These are phyloP conservation scores for Steatocranus sp. DNA, from an alignment of 2,797 vertebrate genomes.

Conservation along the genomic window DNA sequence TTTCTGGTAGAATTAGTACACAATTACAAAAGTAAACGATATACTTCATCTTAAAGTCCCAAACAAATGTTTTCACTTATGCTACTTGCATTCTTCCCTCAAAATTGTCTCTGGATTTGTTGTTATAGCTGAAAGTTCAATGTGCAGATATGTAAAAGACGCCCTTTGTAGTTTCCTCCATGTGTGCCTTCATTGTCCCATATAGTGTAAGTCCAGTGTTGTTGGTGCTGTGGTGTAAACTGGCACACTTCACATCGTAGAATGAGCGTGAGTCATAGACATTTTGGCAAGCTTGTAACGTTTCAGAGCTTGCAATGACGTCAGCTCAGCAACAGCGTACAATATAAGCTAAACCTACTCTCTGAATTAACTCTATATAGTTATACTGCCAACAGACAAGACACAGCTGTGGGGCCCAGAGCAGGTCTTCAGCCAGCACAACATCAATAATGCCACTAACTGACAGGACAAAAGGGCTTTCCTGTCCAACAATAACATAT, in stretches of 20 bases:
- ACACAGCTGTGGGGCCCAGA: slow-evolving; percentile 59
- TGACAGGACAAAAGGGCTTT: slow-evolving; percentile 57
- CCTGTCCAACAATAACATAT: slow-evolving; percentile 59
- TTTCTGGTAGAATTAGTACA: neutral
- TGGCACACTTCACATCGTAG: slow-evolving; percentile 36
- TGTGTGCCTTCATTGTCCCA: slow-evolving; percentile 42
- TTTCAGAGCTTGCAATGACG: slow-evolving; percentile 19
- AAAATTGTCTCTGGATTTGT: neutral
- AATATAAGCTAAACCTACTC: neutral
- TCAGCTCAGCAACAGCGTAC: slow-evolving; percentile 14
- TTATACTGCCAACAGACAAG: slow-evolving; percentile 8
- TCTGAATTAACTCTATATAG: neutral
- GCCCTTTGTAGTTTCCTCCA: slow-evolving; percentile 15
- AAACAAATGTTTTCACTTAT: neutral
- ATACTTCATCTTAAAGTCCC: neutral
- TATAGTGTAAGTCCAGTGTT: slow-evolving; percentile 29
- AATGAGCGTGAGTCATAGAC: slow-evolving; percentile 36
- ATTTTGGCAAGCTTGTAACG: slow-evolving; percentile 31
- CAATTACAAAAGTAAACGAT: neutral
- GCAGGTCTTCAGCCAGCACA: slow-evolving; percentile 36
- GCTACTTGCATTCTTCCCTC: neutral
- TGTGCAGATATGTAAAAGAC: slow-evolving; percentile 22
- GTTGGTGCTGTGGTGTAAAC: slow-evolving; percentile 35
- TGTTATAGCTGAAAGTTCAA: neutral
- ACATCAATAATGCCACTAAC: slow-evolving; percentile 41